Conservation (phyloP, 2,113 vertebrate species). For the Dasyurus viverrinus region DNA sequence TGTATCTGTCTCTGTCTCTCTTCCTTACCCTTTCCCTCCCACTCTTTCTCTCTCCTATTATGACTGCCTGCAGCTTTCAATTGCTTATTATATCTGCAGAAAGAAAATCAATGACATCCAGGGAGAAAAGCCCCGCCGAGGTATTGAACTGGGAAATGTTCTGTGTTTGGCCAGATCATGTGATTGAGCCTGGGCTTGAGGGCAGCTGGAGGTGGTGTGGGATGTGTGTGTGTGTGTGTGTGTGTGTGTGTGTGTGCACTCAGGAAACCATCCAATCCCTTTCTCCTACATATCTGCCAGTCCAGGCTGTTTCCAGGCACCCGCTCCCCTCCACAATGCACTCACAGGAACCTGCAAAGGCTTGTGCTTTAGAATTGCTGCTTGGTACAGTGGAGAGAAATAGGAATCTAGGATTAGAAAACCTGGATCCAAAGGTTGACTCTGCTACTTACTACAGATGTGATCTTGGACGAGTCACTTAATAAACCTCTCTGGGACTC, state of each 20-base stretch:
- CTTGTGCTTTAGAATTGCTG: neutral
- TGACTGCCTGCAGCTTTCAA: neutral
- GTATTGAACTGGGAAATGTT: slow-evolving; percentile 1
- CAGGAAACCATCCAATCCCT: neutral
- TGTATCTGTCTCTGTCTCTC: neutral
- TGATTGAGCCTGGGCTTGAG: neutral
- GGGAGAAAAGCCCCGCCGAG: neutral
- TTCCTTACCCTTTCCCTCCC: neutral
- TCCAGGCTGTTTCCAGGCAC: neutral
- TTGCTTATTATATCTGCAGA: neutral
- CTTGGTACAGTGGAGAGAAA: neutral
- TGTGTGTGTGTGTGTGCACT: neutral
- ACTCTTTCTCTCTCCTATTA: neutral
- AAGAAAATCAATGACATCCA: slow-evolving; percentile 1
- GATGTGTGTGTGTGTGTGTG: too few relatives aligned
- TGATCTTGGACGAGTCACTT: neutral
- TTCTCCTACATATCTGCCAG: neutral
- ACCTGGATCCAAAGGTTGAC: neutral
- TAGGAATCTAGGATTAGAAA: neutral
- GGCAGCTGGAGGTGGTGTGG: neutral
- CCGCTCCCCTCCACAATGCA: neutral
- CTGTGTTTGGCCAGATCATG: neutral
- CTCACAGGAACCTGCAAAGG: neutral
- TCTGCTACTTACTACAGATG: neutral
- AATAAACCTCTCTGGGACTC: neutral